Conservation (phyloP, 2,113 vertebrate genomes). For the Plectropomus leopardus region DNA sequence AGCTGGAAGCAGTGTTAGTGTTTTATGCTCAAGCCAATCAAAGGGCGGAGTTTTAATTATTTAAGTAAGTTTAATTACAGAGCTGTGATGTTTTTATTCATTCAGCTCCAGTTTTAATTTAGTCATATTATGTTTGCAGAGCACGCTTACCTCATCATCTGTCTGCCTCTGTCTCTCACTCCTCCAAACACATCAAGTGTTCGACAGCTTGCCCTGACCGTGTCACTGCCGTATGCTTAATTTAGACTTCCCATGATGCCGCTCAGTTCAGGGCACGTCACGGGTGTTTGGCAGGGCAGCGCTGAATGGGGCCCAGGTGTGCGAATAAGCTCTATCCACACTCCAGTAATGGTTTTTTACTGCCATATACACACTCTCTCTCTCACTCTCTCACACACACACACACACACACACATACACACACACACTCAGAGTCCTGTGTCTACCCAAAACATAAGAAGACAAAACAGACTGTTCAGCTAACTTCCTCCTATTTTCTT, state of each 20-base stretch:
- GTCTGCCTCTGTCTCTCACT: constrained; percentile 8
- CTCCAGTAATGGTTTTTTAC: constrained; percentile 32
- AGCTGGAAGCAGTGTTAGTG: background rate
- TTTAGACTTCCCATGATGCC: constrained; percentile 66
- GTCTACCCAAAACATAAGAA: constrained; percentile 11
- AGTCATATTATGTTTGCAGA: constrained; percentile 3
- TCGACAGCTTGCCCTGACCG: constrained; percentile 7
- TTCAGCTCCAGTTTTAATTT: constrained; percentile 21
- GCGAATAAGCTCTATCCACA: constrained; percentile 39
- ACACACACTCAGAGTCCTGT: background rate
- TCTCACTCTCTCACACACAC: background rate
- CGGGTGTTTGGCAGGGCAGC: constrained; percentile 47
- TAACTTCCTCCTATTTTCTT: constrained; percentile 51
- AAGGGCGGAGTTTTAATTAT: constrained; percentile 28
- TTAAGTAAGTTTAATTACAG: constrained; percentile 54
- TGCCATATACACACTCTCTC: constrained; percentile 11
- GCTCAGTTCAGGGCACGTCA: constrained; percentile 36
- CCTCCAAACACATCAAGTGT: constrained; percentile 27
- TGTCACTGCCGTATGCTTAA: constrained; percentile 42
- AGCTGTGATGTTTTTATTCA: constrained; percentile 24
- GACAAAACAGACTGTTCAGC: constrained; percentile 39
- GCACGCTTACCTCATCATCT: constrained; percentile 8
- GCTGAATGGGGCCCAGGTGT: constrained; percentile 58
- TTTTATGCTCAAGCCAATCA: constrained; percentile 35
- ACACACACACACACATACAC: constrained; percentile 6